These are phyloP conservation scores for Alligator sinensis DNA, from an alignment of 2,113 vertebrate genomes.

Conservation along the genomic window DNA sequence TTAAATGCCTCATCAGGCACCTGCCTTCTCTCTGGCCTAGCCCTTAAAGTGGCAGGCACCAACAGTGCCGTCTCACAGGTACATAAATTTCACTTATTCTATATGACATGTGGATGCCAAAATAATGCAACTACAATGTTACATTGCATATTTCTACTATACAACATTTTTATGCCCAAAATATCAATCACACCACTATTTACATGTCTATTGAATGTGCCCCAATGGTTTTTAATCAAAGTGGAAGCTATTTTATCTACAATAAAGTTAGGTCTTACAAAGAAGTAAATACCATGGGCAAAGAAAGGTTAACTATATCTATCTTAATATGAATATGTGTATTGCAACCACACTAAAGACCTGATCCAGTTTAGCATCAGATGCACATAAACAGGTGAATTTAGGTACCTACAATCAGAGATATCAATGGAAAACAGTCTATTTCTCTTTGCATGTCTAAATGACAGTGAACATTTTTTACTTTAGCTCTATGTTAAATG, in stretches of 20 bases:
- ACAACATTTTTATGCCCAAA: not conserved
- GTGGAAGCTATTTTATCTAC: not conserved
- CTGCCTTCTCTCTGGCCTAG: too few species aligned
- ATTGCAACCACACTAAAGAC: too few species aligned
- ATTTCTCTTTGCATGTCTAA: too few species aligned
- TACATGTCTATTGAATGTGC: conserved; percentile 6
- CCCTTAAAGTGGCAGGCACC: too few species aligned
- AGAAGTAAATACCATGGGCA: not conserved
- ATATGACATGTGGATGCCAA: not conserved
- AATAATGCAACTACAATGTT: not conserved
- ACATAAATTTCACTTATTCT: conserved; percentile 3
- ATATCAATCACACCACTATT: not conserved
- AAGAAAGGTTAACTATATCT: not conserved
- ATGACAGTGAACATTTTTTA: too few species aligned
- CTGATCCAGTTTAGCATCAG: too few species aligned
- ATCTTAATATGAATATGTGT: not conserved
- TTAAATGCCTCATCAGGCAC: too few species aligned
- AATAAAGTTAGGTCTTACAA: not conserved
- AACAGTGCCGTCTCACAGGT: not conserved
- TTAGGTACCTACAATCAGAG: too few species aligned
- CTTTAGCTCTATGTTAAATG: too few species aligned
- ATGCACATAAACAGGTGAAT: too few species aligned
- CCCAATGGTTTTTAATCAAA: not conserved
- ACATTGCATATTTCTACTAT: not conserved
- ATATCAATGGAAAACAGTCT: too few species aligned